Conservation (phyloP, 2,113 vertebrate species). For the Polyodon spathula region DNA sequence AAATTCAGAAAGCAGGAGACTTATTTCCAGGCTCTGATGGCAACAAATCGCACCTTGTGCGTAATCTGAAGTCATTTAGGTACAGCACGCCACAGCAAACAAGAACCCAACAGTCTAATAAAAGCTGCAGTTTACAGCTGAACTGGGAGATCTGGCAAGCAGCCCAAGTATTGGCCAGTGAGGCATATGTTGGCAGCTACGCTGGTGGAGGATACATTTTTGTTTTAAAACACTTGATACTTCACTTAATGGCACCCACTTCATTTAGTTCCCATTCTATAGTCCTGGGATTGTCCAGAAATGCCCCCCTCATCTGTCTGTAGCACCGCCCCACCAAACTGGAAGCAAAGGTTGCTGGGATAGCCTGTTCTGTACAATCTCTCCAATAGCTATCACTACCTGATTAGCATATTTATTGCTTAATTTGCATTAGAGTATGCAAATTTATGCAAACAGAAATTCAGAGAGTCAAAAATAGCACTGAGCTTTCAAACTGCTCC, state of each 20-base stretch:
- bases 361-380: slow-evolving; percentile 57
- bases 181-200: too few species aligned
- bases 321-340: too few species aligned
- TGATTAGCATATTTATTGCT: slow-evolving; percentile 94
- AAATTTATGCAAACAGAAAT: slow-evolving; percentile 99
- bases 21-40: not conserved
- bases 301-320: too few species aligned
- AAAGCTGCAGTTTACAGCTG: too few species aligned
- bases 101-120: too few species aligned
- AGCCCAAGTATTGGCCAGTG: too few species aligned
- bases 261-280: too few species aligned
- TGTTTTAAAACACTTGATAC: too few species aligned
- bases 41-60: not conserved
- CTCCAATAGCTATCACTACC: slow-evolving; percentile 64
- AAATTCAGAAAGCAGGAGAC: not conserved
- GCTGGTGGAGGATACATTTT: too few species aligned
- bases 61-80: not conserved
- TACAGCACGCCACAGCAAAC: slow-evolving; percentile 28
- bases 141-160: slow-evolving; percentile 44
- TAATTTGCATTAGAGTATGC: slow-evolving; percentile 98
- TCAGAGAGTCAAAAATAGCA: slow-evolving; percentile 98
- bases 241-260: too few species aligned
- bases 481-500: slow-evolving; percentile 86
- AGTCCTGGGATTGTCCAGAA: too few species aligned
- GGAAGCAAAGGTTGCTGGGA: too few species aligned